Percentiles rank a stretch among this genome's conserved stretches.
Conservation (phyloP, 2,797 vertebrate species). For the Notolepis coatsorum region DNA sequence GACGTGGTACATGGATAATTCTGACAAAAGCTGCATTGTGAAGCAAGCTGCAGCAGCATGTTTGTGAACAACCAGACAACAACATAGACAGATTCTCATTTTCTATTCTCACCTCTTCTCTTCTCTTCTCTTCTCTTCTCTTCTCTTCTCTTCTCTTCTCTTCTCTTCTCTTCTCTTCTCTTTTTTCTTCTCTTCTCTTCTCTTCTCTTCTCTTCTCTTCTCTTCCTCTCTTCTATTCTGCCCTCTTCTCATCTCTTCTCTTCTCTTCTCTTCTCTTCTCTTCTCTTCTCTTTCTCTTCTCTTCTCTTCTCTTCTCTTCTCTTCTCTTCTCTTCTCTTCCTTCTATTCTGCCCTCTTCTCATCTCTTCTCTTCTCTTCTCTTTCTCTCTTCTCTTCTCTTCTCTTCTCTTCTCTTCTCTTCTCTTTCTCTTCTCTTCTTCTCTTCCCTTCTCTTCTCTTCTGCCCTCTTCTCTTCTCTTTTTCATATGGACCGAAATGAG, state of each 20-base stretch:
- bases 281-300: background rate
- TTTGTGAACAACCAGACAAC: too few relatives aligned
- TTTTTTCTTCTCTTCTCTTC: background rate
- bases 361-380: slow-evolving; percentile 17
- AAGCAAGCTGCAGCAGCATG: too few relatives aligned
- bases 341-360: background rate
- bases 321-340: background rate
- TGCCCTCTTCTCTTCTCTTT: background rate
- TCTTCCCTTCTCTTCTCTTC: background rate
- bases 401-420: background rate
- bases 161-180: background rate
- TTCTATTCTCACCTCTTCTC: background rate
- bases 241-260: background rate
- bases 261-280: background rate
- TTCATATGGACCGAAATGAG: too few relatives aligned
- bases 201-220: background rate
- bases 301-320: background rate
- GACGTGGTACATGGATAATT: too few relatives aligned
- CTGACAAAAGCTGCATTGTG: too few relatives aligned
- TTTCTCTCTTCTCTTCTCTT: slow-evolving; percentile 3
- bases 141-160: background rate
- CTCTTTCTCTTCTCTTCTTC: background rate
- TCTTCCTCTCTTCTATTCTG: too few relatives aligned
- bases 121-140: background rate
- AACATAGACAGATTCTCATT: too few relatives aligned